Base-by-base conservation (phyloP, 2,888 invertebrate genomes). In the Corbicula japonica region DNA sequence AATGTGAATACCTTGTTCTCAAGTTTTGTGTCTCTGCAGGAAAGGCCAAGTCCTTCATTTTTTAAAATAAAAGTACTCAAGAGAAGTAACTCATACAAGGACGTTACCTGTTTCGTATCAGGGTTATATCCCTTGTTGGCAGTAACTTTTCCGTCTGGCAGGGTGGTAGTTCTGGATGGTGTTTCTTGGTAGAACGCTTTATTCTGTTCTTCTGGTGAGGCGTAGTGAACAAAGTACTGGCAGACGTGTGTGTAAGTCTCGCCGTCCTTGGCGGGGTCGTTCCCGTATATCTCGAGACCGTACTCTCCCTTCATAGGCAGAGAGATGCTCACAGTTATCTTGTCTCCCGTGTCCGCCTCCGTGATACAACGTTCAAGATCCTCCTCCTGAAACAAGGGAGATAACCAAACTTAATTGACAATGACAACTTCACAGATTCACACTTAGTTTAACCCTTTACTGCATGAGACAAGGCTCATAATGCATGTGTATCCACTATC, bases 231-330 rank as follows among this genome's bases (percentile, higher is more conserved):
- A 71, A 90, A 89, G 80, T 92, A 92, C 84, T 92, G 92, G 77
- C 92, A 91, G 61, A 92, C 88, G 76, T 92, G 92, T 3, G 92
- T 92, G 86, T 91, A 92, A 4, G 92, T 92, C 80, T 91, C 91
- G 0, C 92, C 93, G 80, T 93, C 93, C 69, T 90, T 90, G 41
- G 87, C 88, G 0, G 93, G 93, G 72, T 93, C 93, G 76, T 93
- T 93, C 48, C 93, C 93, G 68, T 93, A 93, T 41, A 93, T 87
- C 83, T 93, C 93, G 63, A 93, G 87, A 26, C 93, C 93, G 76
- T 93, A 93, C 77, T 93, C 93, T 18, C 93, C 93, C 26, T 87
- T 76, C 15, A 84, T 76, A 1, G 93, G 93, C 18, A 93, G 87
- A n/a, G 86, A 84, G 21, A 88, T 88, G 0, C 88, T 88, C 48